Conservation (phyloP, 2,797 vertebrate species). For the Amblyraja radiata region DNA sequence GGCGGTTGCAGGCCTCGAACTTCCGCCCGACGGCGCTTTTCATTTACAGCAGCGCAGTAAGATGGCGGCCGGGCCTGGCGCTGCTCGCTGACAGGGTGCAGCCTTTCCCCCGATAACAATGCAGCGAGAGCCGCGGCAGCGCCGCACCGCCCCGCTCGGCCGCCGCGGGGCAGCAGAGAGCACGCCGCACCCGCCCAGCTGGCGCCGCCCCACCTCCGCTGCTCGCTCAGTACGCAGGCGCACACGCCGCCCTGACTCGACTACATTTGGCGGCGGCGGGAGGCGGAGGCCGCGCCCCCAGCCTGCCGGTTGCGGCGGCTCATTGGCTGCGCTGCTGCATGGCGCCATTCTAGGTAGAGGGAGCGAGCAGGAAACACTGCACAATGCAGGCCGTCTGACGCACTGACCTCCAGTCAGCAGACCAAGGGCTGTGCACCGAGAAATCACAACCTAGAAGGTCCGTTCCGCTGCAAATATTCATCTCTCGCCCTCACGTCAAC, state of each 20-base stretch:
- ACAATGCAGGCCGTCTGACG: not conserved
- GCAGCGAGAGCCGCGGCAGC: constrained; percentile 16
- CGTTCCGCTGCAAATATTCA: too few species aligned
- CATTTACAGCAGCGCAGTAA: constrained; percentile 7
- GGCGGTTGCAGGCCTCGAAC: not conserved
- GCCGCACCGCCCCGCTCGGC: not conserved
- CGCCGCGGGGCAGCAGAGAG: not conserved
- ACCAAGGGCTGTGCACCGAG: too few species aligned
- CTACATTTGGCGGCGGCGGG: not conserved
- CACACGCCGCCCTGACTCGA: not conserved
- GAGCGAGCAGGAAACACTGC: not conserved
- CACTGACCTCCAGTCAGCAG: too few species aligned
- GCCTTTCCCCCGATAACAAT: constrained; percentile 35
- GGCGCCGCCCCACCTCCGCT: not conserved
- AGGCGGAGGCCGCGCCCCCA: too few species aligned
- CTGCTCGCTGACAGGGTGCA: constrained; percentile 30
- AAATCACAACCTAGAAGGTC: too few species aligned
- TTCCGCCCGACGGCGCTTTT: not conserved
- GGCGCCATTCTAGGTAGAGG: not conserved
- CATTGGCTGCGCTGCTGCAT: not conserved
- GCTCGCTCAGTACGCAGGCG: not conserved
- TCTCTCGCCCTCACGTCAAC: too few species aligned
- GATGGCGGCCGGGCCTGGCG: constrained; percentile 31
- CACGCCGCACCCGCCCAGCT: not conserved
- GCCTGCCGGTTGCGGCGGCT: not conserved